Conservation (phyloP, 2,888 invertebrate species). For the Drosophila peninsularis region DNA sequence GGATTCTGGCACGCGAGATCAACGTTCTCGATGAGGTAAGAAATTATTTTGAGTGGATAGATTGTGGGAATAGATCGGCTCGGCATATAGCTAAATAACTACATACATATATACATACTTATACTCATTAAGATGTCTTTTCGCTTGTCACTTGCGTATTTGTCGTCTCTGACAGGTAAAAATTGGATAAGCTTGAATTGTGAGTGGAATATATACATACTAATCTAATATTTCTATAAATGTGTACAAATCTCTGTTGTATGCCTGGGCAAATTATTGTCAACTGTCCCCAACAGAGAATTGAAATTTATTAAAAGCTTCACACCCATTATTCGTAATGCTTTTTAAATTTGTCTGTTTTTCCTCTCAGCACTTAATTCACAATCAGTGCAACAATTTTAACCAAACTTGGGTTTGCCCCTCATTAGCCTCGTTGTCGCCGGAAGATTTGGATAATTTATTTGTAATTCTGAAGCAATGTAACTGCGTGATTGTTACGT, state of each 20-base stretch:
- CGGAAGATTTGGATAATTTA: slow-evolving; percentile 47
- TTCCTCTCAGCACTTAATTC: slow-evolving; percentile 49
- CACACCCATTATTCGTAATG: slow-evolving; percentile 57
- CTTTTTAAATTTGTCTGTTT: slow-evolving; percentile 39
- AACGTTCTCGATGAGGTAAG: slow-evolving; percentile 55
- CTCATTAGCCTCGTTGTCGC: slow-evolving; percentile 45
- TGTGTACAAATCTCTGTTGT: background rate
- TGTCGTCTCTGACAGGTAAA: slow-evolving; percentile 30
- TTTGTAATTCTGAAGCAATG: slow-evolving; percentile 22
- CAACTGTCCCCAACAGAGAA: background rate
- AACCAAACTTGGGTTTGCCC: slow-evolving; percentile 7
- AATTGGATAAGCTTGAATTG: slow-evolving; percentile 6
- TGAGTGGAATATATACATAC: background rate
- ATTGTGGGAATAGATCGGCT: slow-evolving; percentile 2
- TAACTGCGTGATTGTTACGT: slow-evolving; percentile 11
- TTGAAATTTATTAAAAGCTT: slow-evolving; percentile 17
- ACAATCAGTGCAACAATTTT: slow-evolving; percentile 39
- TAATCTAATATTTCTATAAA: background rate
- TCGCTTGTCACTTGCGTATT: slow-evolving; percentile 22
- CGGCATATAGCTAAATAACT: slow-evolving; percentile 2
- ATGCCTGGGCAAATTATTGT: background rate
- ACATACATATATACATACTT: slow-evolving; percentile 2
- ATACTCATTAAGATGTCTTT: slow-evolving; percentile 18
- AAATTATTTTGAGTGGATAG: slow-evolving; percentile 44
- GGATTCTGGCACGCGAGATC: slow-evolving; percentile 56